A percentile compares a stretch with the other conserved stretches of the same genome.
Evolutionary conservation across 2,888 invertebrate genomes (phyloP).

Genomic region (Hydriomena furcata): DNA sequence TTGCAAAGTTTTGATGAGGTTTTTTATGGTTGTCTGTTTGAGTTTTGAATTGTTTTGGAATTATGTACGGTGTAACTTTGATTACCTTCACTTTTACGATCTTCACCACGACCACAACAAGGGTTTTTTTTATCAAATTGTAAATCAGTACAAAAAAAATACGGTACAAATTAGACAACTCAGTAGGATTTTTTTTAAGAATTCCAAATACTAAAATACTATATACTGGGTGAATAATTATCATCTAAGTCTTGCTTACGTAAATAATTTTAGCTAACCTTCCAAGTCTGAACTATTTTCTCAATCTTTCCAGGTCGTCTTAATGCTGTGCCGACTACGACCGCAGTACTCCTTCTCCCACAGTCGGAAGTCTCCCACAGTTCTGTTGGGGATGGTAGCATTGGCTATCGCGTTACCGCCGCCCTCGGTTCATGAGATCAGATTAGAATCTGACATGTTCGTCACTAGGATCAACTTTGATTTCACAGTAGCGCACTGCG

Average conservation of each 20-base stretch:
- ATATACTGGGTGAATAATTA: too few species aligned
- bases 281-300: conserved; percentile 23
- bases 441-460: conserved; percentile 97
- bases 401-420: conserved; percentile 98
- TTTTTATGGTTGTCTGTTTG: conserved; percentile 43
- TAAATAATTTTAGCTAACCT: not conserved
- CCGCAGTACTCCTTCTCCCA: conserved; percentile 97
- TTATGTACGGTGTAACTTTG: not conserved
- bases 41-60: conserved; percentile 17
- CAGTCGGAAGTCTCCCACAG: conserved; percentile 93
- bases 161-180: too few species aligned
- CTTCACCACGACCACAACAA: not conserved
- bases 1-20: conserved; percentile 54
- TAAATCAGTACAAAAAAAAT: too few species aligned
- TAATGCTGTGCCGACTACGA: conserved; percentile 94
- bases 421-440: conserved; percentile 98
- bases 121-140: too few species aligned
- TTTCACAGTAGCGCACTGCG: conserved; percentile 98
- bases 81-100: not conserved
- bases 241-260: too few species aligned
- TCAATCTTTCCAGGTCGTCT: conserved; percentile 90
- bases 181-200: too few species aligned
- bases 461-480: conserved; percentile 98
- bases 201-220: too few species aligned
- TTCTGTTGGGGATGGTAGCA: conserved; percentile 96